Conservation (phyloP, 2,888 invertebrate species). For the Volucella inanis region DNA sequence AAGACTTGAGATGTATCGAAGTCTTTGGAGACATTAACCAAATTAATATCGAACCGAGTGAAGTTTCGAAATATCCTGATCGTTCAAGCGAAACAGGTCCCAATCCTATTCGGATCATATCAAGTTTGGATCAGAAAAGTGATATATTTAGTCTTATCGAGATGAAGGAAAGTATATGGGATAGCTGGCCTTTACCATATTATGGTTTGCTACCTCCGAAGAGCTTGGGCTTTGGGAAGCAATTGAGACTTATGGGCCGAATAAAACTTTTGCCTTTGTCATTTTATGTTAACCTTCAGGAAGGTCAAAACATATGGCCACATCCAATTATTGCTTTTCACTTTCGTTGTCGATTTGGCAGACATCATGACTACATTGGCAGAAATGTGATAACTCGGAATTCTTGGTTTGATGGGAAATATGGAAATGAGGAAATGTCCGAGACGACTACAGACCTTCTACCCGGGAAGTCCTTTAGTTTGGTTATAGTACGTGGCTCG, state of each 20-base stretch:
- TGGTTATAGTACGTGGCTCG: slow-evolving; percentile 77
- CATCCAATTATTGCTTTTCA: slow-evolving; percentile 88
- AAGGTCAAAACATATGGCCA: slow-evolving; percentile 87
- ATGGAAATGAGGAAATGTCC: slow-evolving; percentile 77
- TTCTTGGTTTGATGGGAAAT: slow-evolving; percentile 84
- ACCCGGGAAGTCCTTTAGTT: slow-evolving; percentile 79
- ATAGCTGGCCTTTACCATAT: slow-evolving; percentile 80
- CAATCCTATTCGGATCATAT: neutral
- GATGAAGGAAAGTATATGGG: neutral
- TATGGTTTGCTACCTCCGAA: slow-evolving; percentile 77
- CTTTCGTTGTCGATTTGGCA: slow-evolving; percentile 88
- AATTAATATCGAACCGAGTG: slow-evolving; percentile 83
- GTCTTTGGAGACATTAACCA: slow-evolving; percentile 86
- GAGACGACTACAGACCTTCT: slow-evolving; percentile 77
- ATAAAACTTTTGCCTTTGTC: slow-evolving; percentile 88
- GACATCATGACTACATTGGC: slow-evolving; percentile 77
- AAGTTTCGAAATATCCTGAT: slow-evolving; percentile 78
- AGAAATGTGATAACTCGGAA: slow-evolving; percentile 87
- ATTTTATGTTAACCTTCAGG: slow-evolving; percentile 88
- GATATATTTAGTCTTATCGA: neutral
- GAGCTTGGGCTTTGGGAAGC: slow-evolving; percentile 83
- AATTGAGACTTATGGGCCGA: slow-evolving; percentile 85
- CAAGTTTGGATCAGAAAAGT: neutral
- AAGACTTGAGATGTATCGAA: slow-evolving; percentile 85
- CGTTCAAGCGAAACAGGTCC: slow-evolving; percentile 50